phyloP scores from a whole-genome alignment of 2,797 vertebrate species.

The Erethizon dorsatum region DNA sequence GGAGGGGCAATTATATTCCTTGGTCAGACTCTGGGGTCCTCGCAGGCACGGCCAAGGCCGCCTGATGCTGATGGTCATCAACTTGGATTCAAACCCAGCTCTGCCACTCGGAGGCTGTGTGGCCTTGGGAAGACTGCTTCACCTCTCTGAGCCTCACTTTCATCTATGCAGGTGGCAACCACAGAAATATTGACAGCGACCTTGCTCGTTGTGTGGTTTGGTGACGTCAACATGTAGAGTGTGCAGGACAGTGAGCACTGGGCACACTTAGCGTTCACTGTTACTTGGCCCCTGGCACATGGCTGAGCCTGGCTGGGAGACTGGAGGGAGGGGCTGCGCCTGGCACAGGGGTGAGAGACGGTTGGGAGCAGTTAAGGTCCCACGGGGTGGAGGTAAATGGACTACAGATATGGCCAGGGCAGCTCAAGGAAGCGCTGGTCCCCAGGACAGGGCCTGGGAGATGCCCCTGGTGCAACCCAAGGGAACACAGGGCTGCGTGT shows the following conservation, averaged over 20 bases:
- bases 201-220: neutral
- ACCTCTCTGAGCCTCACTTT: neutral
- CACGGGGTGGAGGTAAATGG: neutral
- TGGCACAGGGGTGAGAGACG: too few relatives aligned
- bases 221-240: neutral
- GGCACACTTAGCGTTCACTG: neutral
- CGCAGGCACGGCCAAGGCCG: too few relatives aligned
- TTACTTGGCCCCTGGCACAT: too few relatives aligned
- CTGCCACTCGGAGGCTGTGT: neutral
- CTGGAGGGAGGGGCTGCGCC: neutral
- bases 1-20: too few relatives aligned
- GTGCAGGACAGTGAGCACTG: neutral
- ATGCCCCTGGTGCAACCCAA: neutral
- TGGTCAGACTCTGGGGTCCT: too few relatives aligned
- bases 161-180: neutral
- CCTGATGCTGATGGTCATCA: neutral
- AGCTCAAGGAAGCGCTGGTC: neutral
- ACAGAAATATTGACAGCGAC: neutral
- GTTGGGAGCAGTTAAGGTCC: too few relatives aligned
- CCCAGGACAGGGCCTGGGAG: neutral
- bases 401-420: neutral
- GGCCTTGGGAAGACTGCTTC: neutral
- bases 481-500: neutral
- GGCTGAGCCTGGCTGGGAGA: too few relatives aligned
- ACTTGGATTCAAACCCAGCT: neutral